These are phyloP conservation scores for Notodonta ziczac DNA, from an alignment of 2,888 invertebrate genomes.

Conservation along the genomic window DNA sequence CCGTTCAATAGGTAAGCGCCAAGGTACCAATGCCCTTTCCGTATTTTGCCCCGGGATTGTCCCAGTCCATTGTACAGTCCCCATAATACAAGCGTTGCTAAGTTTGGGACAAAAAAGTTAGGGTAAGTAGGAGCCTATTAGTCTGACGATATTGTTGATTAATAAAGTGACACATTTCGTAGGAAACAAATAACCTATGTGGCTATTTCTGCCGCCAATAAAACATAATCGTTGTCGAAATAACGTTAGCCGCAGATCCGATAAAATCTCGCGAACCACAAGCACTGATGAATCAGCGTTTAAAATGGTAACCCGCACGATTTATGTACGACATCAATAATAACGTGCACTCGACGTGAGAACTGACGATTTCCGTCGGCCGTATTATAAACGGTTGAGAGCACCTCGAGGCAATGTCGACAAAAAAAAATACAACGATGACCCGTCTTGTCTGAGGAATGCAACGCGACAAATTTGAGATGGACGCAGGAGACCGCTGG, in stretches of 20 bases:
- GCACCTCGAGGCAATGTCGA: slow-evolving; percentile 58
- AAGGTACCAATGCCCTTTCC: too few relatives aligned
- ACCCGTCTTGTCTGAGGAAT: slow-evolving; percentile 67
- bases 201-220: slow-evolving; percentile 16
- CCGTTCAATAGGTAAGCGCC: too few relatives aligned
- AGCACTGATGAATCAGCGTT: slow-evolving; percentile 68
- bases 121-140: too few relatives aligned
- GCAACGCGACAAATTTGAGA: slow-evolving; percentile 73
- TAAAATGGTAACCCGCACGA: slow-evolving; percentile 49
- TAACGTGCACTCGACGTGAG: slow-evolving; percentile 47
- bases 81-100: too few relatives aligned
- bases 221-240: slow-evolving; percentile 47
- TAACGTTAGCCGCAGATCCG: slow-evolving; percentile 36
- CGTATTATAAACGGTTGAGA: slow-evolving; percentile 58
- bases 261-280: slow-evolving; percentile 53
- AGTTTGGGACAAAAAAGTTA: too few relatives aligned
- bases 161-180: too few relatives aligned
- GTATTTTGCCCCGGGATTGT: too few relatives aligned
- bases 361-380: slow-evolving; percentile 56
- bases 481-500: slow-evolving; percentile 52
- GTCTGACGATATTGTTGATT: too few relatives aligned
- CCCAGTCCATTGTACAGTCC: too few relatives aligned
- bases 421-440: slow-evolving; percentile 60
- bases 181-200: too few relatives aligned
- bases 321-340: slow-evolving; percentile 46